These are phyloP conservation scores for Lasioglossum albipes DNA, from an alignment of 1,140 invertebrate species.

Conservation along the genomic window DNA sequence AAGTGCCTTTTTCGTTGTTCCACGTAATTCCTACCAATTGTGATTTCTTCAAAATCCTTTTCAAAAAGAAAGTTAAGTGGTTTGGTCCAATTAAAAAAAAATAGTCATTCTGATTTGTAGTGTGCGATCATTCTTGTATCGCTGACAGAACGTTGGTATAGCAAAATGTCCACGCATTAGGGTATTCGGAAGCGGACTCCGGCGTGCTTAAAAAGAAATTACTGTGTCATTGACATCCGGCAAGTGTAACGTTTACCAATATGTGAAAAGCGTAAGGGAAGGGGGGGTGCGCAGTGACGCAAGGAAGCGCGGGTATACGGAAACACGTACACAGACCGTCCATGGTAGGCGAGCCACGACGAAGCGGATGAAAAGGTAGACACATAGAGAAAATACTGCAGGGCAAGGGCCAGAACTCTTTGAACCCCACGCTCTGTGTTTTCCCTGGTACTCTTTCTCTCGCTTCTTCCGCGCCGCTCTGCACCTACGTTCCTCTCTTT, in stretches of 20 bases:
- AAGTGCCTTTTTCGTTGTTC: too few relatives aligned
- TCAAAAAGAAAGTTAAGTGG: too few relatives aligned
- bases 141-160: too few relatives aligned
- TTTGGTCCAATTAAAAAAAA: too few relatives aligned
- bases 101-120: too few relatives aligned
- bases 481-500: constrained; percentile 17
- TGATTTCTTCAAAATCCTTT: too few relatives aligned
- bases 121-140: too few relatives aligned
- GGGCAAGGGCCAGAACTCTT: constrained; percentile 61
- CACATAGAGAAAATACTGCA: constrained; percentile 56
- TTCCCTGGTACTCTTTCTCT: constrained; percentile 29
- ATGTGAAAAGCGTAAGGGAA: neutral
- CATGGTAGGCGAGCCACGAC: constrained; percentile 16
- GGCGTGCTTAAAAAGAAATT: neutral
- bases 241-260: constrained; percentile 4
- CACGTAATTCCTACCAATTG: too few relatives aligned
- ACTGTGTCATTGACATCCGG: neutral
- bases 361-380: constrained; percentile 59
- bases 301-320: neutral
- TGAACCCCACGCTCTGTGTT: constrained; percentile 59
- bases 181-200: too few relatives aligned
- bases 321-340: neutral
- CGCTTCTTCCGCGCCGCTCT: constrained; percentile 20
- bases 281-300: too few relatives aligned
- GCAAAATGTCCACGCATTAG: too few relatives aligned